Evolutionary conservation across 2,888 invertebrate species (phyloP).

Genomic region (Orthonevra nobilis): DNA sequence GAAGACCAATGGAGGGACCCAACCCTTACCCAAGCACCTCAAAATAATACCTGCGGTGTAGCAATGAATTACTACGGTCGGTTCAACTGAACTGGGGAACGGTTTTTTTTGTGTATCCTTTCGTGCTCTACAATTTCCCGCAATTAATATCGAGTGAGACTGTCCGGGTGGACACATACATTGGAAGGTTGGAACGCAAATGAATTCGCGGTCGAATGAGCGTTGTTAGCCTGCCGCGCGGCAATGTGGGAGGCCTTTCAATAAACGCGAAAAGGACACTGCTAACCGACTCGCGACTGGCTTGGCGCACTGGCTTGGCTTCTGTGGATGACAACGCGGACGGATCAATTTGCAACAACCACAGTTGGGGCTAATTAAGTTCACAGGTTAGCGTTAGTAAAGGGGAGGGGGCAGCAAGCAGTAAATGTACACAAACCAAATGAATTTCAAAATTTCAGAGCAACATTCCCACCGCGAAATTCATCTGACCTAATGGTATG

Average conservation of each 20-base stretch:
- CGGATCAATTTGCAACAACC: slow-evolving; percentile 35
- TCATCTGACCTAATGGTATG: too few species aligned
- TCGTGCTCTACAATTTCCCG: slow-evolving; percentile 15
- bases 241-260: slow-evolving; percentile 14
- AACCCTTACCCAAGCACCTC: not conserved
- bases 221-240: slow-evolving; percentile 21
- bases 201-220: slow-evolving; percentile 45
- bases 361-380: slow-evolving; percentile 41
- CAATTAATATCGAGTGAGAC: slow-evolving; percentile 46
- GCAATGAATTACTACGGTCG: not conserved
- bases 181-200: slow-evolving; percentile 31
- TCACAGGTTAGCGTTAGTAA: not conserved
- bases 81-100: too few species aligned
- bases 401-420: not conserved
- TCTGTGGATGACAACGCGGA: too few species aligned
- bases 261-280: slow-evolving; percentile 55
- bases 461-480: too few species aligned
- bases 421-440: not conserved
- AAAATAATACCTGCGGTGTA: slow-evolving; percentile 25
- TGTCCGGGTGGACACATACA: slow-evolving; percentile 20
- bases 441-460: too few species aligned
- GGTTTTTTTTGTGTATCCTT: not conserved
- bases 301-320: not conserved
- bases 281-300: slow-evolving; percentile 38
- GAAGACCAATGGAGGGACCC: not conserved